Evolutionary conservation across 2,113 vertebrate genomes (phyloP).

Genomic region (Camarhynchus parvulus): DNA sequence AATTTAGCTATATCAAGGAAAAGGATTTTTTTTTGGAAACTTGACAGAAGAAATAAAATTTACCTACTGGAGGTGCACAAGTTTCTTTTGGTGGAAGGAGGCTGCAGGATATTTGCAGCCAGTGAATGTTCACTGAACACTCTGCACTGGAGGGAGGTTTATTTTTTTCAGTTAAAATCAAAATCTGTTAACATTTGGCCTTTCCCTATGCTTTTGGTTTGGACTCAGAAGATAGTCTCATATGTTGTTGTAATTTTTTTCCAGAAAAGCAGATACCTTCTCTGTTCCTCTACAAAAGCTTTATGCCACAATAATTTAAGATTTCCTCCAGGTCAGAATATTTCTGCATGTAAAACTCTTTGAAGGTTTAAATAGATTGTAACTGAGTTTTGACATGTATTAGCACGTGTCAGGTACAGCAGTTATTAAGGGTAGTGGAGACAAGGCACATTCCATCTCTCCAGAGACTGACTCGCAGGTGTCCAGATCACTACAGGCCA

Average conservation of each 20-base stretch:
- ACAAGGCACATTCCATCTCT: conserved; percentile 55
- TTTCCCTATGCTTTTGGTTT: neutral
- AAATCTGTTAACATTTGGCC: neutral
- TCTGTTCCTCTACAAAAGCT: conserved; percentile 13
- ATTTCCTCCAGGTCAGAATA: conserved; percentile 65
- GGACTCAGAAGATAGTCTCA: neutral
- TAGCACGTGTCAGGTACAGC: conserved; percentile 19
- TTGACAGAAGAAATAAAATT: neutral
- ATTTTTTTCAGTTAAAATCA: neutral
- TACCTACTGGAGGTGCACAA: neutral
- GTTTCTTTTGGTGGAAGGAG: neutral
- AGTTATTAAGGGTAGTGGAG: conserved; percentile 24
- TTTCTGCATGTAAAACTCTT: conserved; percentile 47
- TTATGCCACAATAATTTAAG: conserved; percentile 56
- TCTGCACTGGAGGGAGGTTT: neutral
- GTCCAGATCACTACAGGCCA: conserved; percentile 40
- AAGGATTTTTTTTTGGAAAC: conserved; percentile 24
- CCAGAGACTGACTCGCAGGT: neutral
- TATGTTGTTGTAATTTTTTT: neutral
- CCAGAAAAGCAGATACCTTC: neutral
- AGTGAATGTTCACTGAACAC: neutral
- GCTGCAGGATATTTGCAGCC: neutral
- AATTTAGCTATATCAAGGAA: conserved; percentile 28
- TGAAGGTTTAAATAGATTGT: conserved; percentile 55
- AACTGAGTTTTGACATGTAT: conserved; percentile 61